Conservation (phyloP, 2,113 vertebrate species). For the Lucifuga dentata region DNA sequence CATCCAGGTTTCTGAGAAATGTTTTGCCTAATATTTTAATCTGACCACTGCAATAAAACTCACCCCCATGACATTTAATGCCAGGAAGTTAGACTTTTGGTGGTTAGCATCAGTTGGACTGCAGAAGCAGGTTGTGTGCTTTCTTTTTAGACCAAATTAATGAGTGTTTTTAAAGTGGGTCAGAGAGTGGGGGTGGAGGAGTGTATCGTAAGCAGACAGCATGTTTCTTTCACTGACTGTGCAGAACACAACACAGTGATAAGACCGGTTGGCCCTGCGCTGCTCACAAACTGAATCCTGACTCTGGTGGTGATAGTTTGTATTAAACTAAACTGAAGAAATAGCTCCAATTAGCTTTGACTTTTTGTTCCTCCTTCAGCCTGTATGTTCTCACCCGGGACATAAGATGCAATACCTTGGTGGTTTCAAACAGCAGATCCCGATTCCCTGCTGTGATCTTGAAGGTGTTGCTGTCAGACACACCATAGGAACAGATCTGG, state of each 20-base stretch:
- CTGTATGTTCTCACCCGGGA: neutral
- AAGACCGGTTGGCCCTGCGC: conserved; percentile 35
- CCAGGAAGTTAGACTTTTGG: conserved; percentile 69
- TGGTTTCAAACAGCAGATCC: conserved; percentile 91
- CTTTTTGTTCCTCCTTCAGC: neutral
- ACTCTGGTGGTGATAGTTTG: neutral
- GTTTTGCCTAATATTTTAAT: conserved; percentile 78
- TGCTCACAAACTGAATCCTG: conserved; percentile 6
- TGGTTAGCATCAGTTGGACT: conserved; percentile 53
- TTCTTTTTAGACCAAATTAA: conserved; percentile 71
- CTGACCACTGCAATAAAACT: conserved; percentile 73
- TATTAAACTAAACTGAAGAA: conserved; percentile 2
- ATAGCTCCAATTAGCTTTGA: neutral
- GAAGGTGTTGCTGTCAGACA: conserved; percentile 90
- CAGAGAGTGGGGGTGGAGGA: conserved; percentile 37
- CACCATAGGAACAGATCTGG: conserved; percentile 91
- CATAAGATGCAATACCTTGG: conserved; percentile 81
- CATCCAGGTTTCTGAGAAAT: conserved; percentile 75
- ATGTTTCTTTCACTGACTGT: conserved; percentile 59
- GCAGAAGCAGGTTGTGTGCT: conserved; percentile 61
- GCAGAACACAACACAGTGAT: conserved; percentile 53
- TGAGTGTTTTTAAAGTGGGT: conserved; percentile 68
- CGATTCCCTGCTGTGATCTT: conserved; percentile 88
- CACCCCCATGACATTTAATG: conserved; percentile 62
- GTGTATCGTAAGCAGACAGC: conserved; percentile 50